Evolutionary conservation across 2,113 vertebrate species (phyloP), one percentile per base, ranked within the genome.

Genomic region (Protobothrops flavoviridis): DNA sequence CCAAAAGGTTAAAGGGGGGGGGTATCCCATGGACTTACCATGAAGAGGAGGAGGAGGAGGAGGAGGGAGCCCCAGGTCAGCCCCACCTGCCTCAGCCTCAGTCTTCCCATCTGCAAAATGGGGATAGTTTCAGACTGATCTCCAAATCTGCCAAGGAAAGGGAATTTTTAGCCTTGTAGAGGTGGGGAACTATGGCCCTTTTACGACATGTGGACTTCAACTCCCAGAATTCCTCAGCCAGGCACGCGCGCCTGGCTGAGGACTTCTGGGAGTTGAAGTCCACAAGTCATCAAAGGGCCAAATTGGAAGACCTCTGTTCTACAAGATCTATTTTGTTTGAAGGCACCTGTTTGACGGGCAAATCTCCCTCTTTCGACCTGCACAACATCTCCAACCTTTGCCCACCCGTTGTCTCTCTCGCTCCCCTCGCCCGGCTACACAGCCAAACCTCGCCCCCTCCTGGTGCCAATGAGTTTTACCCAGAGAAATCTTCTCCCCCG

Each of bases 401-500:
- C 64, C 12, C 39, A 12, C 21, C 52, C 6, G 45, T 17, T 26
- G n/a, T 13, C 29, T 69, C 15, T 15, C 29, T 15, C 1, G 0
- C 17, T 23, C 50, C 50, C 48, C 20, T 17, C 15, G 1, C 33
- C 64, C 55, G 3, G 4, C 17, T 81, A n/a, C 69, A 21, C 69
- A 21, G 5, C 8, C n/a, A 6, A 9, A 81, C 33, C 69, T 74
- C n/a, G 0, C 53, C n/a, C 1, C 2, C 11, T 50, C 86, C 24
- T 15, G 39, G 12, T 13, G 29, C 50, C 90, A 2, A 9, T 5
- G 20, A 24, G 21, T 20, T 43, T 90, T 87, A 93, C 92, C 92
- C 55, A 93, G 43, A 52, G 92, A 93, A 29, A 93, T 98, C 96
- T 98, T 98, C 94, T 98, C 98, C 88, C 98, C 98, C 0, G 98